Base-by-base conservation (phyloP, 1,140 invertebrate genomes). In the Zophobas morio region DNA sequence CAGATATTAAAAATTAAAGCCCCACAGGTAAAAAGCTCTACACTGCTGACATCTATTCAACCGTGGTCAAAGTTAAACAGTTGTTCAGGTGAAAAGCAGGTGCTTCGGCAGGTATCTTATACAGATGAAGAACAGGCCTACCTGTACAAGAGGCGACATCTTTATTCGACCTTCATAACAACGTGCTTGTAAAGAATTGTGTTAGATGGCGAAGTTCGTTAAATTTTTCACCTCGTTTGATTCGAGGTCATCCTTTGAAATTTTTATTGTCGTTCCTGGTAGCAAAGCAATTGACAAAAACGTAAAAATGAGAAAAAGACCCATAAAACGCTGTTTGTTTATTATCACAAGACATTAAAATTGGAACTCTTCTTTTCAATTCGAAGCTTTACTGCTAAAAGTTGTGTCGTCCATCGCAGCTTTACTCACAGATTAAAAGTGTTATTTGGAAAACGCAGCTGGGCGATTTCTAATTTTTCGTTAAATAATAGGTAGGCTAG, bases 201-300 rank as follows among this genome's bases (percentile, higher is more conserved):
- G 20, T 2, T 51, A 51, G 49, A 51, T 51, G 49, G 49, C 49
- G 49, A 51, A 20, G 49, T 20, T 20, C 3, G 42, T 46, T 46
- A 4, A 46, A 51, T 51, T 51, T 2, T 2, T 20, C 49, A 51
- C 20, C 49, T 46, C 42, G 3, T 46, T 3, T 8, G 42, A 46
- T 4, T 20, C 49, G 49, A 51, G 49, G 49, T 20, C 49, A 20
- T 51, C 49, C 49, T 51, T 51, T 51, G 49, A n/a, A 20, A 6
- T 37, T 73, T 73, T 73, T 73, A 73, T 73, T 73, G 35, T 35
- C 36, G 39, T 73, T 73, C 71, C 49, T 73, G 71, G 71, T 73
- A 73, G 71, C 71, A 33, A 36, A 73, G 71, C 49, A 47, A 73
- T 73, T 73, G 49, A 53, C 71, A 53, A 49, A 54, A 1, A 37